Conservation (phyloP, 2,113 vertebrate genomes). For the Glaucomys volans region DNA sequence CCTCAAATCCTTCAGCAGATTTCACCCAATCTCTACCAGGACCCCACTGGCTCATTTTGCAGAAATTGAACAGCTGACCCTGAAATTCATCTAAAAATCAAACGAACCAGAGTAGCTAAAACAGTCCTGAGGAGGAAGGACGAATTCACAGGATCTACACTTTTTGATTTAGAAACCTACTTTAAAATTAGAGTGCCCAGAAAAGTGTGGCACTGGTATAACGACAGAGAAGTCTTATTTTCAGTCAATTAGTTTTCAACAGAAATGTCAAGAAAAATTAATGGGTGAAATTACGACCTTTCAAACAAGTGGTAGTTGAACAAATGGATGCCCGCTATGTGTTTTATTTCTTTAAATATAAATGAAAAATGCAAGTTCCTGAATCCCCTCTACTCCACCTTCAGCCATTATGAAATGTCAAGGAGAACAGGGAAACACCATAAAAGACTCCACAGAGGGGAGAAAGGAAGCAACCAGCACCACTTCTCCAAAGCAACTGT, state of each 20-base stretch:
- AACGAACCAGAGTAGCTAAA: neutral
- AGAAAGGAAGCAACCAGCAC: neutral
- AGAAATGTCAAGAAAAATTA: neutral
- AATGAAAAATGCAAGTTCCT: neutral
- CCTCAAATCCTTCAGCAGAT: neutral
- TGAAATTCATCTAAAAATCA: neutral
- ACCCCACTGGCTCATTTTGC: neutral
- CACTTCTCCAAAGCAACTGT: neutral
- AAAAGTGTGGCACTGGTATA: neutral
- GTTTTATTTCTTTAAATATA: too few species aligned
- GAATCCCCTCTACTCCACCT: neutral
- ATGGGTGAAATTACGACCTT: neutral
- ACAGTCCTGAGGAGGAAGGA: neutral
- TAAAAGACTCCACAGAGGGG: neutral
- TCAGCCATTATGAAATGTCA: neutral
- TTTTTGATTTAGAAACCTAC: neutral
- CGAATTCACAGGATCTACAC: neutral
- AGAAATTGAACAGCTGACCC: neutral
- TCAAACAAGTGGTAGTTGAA: neutral
- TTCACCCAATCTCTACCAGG: neutral
- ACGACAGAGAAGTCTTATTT: neutral
- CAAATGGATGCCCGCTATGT: neutral
- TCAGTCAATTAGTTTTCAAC: neutral
- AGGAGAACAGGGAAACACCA: neutral
- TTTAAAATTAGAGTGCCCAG: neutral